Conservation (phyloP, 2,888 invertebrate species). For the Proisotoma minuta region DNA sequence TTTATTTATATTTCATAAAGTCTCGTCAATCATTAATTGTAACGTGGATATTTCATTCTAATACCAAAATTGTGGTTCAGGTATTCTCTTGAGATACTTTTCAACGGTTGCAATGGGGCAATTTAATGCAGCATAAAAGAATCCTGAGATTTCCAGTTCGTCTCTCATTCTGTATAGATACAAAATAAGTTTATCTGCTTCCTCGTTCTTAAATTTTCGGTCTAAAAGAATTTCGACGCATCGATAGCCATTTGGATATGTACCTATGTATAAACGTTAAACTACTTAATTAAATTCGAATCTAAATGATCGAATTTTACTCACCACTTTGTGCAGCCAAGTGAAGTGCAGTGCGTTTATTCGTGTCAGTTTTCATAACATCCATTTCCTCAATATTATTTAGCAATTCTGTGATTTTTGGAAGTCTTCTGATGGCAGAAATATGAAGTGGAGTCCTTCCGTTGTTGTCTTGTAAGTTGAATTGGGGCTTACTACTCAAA, state of each 20-base stretch:
- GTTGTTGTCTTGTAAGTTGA: conserved; percentile 19
- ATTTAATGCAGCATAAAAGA: conserved; percentile 19
- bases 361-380: conserved; percentile 19
- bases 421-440: conserved; percentile 19
- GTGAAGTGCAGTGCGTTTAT: conserved; percentile 16
- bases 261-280: conserved; percentile 11
- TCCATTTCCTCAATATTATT: conserved; percentile 13
- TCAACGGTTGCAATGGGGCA: conserved; percentile 23
- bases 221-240: conserved; percentile 25
- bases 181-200: conserved; percentile 13
- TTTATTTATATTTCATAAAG: neutral
- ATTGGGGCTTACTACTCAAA: conserved; percentile 13
- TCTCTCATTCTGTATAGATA: conserved; percentile 24
- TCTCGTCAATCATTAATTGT: neutral
- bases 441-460: conserved; percentile 22
- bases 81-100: conserved; percentile 13
- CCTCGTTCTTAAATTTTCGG: conserved; percentile 12
- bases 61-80: conserved; percentile 24
- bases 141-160: conserved; percentile 17
- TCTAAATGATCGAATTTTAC: neutral
- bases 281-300: neutral
- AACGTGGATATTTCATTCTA: neutral
- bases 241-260: conserved; percentile 25
- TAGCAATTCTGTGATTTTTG: conserved; percentile 10
- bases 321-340: conserved; percentile 26